Conservation (phyloP, 2,888 invertebrate species). For the Dicyrtomina minuta region DNA sequence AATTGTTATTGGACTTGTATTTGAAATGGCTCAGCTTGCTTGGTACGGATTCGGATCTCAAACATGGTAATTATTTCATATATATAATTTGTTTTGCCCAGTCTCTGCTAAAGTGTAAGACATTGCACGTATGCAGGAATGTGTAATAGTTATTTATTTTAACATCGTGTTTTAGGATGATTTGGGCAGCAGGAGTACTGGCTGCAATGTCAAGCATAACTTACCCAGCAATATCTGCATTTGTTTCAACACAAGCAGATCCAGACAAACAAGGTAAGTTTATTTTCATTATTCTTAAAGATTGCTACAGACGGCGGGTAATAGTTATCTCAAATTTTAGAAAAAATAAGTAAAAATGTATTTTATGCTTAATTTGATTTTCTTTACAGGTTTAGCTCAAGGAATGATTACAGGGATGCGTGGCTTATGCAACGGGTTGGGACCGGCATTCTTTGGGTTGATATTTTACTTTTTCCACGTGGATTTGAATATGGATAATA, state of each 20-base stretch:
- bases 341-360: neutral
- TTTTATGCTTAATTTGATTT: neutral
- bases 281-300: neutral
- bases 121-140: too few relatives aligned
- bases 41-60: constrained; percentile 97
- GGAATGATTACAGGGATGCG: constrained; percentile 99
- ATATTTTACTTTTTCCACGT: constrained; percentile 99
- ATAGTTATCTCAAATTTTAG: too few relatives aligned
- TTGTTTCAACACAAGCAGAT: constrained; percentile 95
- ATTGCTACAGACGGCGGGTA: too few relatives aligned
- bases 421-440: constrained; percentile 95
- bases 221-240: constrained; percentile 98
- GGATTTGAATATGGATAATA: constrained; percentile 83
- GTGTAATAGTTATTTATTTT: too few relatives aligned
- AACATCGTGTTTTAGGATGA: constrained; percentile 87
- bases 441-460: constrained; percentile 97
- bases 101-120: too few relatives aligned
- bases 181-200: constrained; percentile 97
- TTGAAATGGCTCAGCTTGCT: constrained; percentile 94
- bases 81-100: too few relatives aligned
- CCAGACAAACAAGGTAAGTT: constrained; percentile 88
- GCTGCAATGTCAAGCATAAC: constrained; percentile 95
- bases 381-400: constrained; percentile 71
- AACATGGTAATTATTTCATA: constrained; percentile 68
- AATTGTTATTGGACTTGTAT: constrained; percentile 92